Conservation (phyloP, 2,888 invertebrate genomes). For the Amiota communis region DNA sequence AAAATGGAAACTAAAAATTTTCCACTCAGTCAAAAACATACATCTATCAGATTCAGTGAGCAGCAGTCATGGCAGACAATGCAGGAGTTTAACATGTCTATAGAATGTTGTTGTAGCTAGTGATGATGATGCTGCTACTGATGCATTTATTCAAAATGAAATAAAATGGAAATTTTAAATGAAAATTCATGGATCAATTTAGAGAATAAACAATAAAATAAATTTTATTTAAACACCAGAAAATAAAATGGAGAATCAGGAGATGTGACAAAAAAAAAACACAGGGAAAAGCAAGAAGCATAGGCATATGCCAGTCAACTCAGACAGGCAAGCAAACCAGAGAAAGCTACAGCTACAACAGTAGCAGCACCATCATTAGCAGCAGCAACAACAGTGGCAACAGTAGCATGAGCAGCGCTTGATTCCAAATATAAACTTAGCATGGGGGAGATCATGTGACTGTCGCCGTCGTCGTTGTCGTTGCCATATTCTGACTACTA, state of each 20-base stretch:
- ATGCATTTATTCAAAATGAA: too few species aligned
- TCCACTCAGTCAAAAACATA: background rate
- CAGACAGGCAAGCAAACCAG: background rate
- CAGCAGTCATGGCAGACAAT: conserved; percentile 7
- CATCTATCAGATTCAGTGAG: background rate
- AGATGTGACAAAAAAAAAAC: background rate
- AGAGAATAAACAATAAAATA: conserved; percentile 19
- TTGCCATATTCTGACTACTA: background rate
- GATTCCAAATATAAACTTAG: conserved; percentile 61
- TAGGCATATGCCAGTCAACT: background rate
- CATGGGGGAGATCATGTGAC: conserved; percentile 63
- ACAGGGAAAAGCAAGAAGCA: background rate
- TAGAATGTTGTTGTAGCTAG: too few species aligned
- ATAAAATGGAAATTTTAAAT: background rate
- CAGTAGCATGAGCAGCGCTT: conserved; percentile 34
- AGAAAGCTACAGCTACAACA: conserved; percentile 25
- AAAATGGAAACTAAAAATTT: background rate
- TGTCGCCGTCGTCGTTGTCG: conserved; percentile 8
- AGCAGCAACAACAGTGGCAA: conserved; percentile 30
- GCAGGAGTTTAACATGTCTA: background rate
- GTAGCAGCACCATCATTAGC: conserved; percentile 20
- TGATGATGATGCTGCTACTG: too few species aligned
- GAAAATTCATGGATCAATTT: conserved; percentile 14
- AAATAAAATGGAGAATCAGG: background rate
- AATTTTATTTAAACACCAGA: background rate